Conservation (phyloP, 1,140 invertebrate species). For the Calephelis nemesis region DNA sequence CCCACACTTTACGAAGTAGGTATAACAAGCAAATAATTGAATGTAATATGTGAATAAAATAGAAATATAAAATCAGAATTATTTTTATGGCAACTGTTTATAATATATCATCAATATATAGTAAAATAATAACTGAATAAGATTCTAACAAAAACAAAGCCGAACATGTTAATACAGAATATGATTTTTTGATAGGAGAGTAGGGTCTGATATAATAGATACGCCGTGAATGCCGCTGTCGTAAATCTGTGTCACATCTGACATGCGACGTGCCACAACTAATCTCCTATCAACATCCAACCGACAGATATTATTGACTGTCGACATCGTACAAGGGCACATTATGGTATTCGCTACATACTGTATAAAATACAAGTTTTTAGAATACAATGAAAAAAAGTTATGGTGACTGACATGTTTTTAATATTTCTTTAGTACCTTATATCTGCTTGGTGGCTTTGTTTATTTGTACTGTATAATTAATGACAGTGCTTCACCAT, state of each 20-base stretch:
- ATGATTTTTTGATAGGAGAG: constrained; percentile 8
- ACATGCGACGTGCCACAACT: constrained; percentile 10
- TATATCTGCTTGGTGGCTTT: too few species aligned
- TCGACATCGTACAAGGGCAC: constrained; percentile 9
- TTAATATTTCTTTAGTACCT: neutral
- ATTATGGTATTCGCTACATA: neutral
- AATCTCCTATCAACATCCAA: constrained; percentile 14
- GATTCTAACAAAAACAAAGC: too few species aligned
- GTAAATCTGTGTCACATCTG: constrained; percentile 15
- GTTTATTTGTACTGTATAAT: too few species aligned
- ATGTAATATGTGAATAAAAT: too few species aligned
- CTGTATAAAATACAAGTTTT: neutral
- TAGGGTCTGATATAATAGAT: constrained; percentile 6
- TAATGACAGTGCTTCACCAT: too few species aligned
- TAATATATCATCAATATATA: too few species aligned
- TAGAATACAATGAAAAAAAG: neutral
- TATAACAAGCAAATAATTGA: too few species aligned
- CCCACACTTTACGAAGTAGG: too few species aligned
- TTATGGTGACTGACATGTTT: neutral
- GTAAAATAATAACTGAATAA: too few species aligned
- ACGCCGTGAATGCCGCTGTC: constrained; percentile 9
- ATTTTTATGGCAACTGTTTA: too few species aligned
- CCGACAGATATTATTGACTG: constrained; percentile 13
- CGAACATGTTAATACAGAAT: neutral
- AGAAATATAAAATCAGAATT: too few species aligned